These are phyloP conservation scores for Paralichthys olivaceus DNA, from an alignment of 2,113 vertebrate genomes.

Conservation along the genomic window DNA sequence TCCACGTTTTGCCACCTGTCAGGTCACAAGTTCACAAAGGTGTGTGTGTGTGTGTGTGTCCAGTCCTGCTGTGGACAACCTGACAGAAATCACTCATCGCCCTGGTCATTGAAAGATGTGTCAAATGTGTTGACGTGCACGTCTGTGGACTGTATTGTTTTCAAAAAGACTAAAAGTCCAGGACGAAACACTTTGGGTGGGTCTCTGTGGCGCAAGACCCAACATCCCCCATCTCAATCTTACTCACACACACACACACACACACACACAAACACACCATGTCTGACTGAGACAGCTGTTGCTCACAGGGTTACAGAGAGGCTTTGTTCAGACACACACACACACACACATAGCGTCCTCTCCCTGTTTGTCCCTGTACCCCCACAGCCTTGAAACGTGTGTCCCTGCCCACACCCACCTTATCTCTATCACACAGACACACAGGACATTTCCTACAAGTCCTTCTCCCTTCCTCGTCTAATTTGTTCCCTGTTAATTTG, in stretches of 20 bases:
- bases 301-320: conserved; percentile 75
- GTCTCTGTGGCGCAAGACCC: conserved; percentile 16
- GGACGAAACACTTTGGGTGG: conserved; percentile 55
- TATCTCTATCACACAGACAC: conserved; percentile 62
- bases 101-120: neutral
- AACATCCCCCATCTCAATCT: conserved; percentile 12
- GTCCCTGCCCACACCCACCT: conserved; percentile 20
- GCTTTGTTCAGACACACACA: conserved; percentile 75
- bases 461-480: conserved; percentile 26
- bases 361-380: conserved; percentile 42
- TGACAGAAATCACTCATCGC: conserved; percentile 32
- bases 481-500: conserved; percentile 65
- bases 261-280: conserved; percentile 42
- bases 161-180: neutral
- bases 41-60: conserved; percentile 22
- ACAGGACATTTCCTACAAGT: conserved; percentile 46
- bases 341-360: conserved; percentile 27
- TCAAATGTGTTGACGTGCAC: neutral
- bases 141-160: conserved; percentile 9
- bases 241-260: conserved; percentile 22
- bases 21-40: conserved; percentile 55
- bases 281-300: conserved; percentile 79
- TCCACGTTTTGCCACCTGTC: conserved; percentile 67
- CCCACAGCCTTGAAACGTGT: conserved; percentile 51
- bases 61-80: conserved; percentile 5